Conservation (phyloP, 2,113 vertebrate genomes). For the Macquaria australasica region DNA sequence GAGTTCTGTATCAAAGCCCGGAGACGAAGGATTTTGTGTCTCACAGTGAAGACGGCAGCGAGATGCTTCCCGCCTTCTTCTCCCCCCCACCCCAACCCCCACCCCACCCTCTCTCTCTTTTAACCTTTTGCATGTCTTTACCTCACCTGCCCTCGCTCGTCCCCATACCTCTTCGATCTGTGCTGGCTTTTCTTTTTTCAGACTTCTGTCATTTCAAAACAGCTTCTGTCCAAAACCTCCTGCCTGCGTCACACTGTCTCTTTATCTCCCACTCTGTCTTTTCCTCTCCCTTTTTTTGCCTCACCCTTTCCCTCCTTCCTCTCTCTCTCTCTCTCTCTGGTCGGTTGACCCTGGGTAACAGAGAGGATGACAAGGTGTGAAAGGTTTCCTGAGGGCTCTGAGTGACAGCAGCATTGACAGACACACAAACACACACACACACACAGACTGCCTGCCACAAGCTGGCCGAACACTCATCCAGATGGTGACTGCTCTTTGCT, state of each 20-base stretch:
- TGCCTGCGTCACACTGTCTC: not conserved
- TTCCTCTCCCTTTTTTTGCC: too few species aligned
- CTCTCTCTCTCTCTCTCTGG: not conserved
- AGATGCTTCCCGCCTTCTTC: not conserved
- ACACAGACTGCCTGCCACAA: not conserved
- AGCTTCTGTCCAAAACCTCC: conserved; percentile 9
- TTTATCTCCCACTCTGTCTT: not conserved
- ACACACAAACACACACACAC: not conserved
- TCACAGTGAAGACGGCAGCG: not conserved
- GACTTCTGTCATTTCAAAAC: conserved; percentile 11
- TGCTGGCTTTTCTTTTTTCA: not conserved
- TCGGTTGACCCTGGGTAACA: conserved; percentile 36
- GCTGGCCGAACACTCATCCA: conserved; percentile 17
- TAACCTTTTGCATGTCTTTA: not conserved
- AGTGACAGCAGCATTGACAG: conserved; percentile 45
- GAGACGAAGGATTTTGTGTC: conserved; percentile 18
- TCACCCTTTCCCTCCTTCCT: not conserved
- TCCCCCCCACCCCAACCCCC: too few species aligned
- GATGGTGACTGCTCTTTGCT: conserved; percentile 56
- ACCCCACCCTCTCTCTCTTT: not conserved
- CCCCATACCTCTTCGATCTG: not conserved
- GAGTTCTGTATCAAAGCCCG: conserved; percentile 17
- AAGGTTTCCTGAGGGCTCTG: conserved; percentile 45
- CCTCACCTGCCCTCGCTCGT: not conserved
- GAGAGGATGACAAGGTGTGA: conserved; percentile 62